Base-by-base conservation (phyloP, 1,140 invertebrate species). In the Apis florea region DNA sequence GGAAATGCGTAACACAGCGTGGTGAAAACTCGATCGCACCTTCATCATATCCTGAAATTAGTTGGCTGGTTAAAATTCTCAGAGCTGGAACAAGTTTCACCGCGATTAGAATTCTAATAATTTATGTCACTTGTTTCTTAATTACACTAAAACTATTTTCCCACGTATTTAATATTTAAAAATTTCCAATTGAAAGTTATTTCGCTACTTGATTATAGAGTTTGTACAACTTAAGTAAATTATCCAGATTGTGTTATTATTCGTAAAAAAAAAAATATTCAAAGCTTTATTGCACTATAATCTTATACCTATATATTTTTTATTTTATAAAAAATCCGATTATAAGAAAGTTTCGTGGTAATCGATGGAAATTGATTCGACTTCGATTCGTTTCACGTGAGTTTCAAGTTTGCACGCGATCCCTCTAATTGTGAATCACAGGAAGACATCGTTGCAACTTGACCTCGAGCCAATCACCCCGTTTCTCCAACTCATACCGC, bases 1-100 rank as follows among this genome's bases (percentile, higher is more conserved):
- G 84, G 85, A 86, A 80, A 77, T 64, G 81, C 67, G 68, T 86
- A 86, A 86, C 71, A 51, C 70, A n/a, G n/a, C 17, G 13, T 49
- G 69, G 85, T 86, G 85, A 87, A 87, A 87, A 87, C 85, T 83
- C n/a, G 85, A 83, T 84, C 82, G 76, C 72, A 81, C 85, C 63
- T 83, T 75, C 61, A 49, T 63, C 75, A 26, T 84, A 86, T 87
- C 82, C 64, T 83, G 85, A 78, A 78, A 86, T 86, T 86, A 78
- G 56, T 56, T 58, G n/a, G 24, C 11, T 24, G 59, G 76, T 69
- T 79, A 61, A 51, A 19, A 59, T 70, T 85, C 76, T 63, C 76
- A 77, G 71, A 54, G 17, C 24, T 47, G 54, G 56, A 86, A 69
- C 76, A 8, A 59, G 72, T 86, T 86, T 72, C 54, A 63, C 59